Conservation (phyloP, 1,140 invertebrate genomes). For the Aphidius gifuensis region DNA sequence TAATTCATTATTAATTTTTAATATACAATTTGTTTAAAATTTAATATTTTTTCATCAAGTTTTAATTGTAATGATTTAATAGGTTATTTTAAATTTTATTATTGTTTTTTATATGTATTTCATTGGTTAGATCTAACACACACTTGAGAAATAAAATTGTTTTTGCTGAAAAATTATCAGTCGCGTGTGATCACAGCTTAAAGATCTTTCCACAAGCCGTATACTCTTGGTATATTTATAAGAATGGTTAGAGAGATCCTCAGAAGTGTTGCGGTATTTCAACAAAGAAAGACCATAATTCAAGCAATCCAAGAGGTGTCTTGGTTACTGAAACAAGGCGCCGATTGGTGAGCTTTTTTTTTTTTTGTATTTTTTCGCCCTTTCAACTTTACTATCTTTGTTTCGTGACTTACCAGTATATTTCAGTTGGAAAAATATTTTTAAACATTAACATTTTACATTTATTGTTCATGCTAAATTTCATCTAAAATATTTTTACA, state of each 20-base stretch:
- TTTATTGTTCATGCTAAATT: too few relatives aligned
- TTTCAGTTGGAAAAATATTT: too few relatives aligned
- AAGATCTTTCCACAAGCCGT: conserved; percentile 10
- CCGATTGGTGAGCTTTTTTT: conserved; percentile 19
- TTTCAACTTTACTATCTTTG: too few relatives aligned
- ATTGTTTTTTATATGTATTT: not conserved
- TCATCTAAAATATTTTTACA: too few relatives aligned
- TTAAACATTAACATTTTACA: too few relatives aligned
- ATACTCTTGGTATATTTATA: not conserved
- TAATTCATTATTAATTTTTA: too few relatives aligned
- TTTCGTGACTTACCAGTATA: too few relatives aligned
- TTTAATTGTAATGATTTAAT: too few relatives aligned
- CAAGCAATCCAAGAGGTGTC: conserved; percentile 40
- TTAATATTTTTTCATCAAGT: too few relatives aligned
- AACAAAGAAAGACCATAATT: conserved; percentile 43
- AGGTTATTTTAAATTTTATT: too few relatives aligned
- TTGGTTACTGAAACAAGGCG: conserved; percentile 26
- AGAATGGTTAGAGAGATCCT: conserved; percentile 13
- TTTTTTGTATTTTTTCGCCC: too few relatives aligned
- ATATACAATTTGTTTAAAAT: too few relatives aligned
- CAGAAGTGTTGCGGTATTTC: conserved; percentile 22
- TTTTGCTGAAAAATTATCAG: conserved; percentile 34
- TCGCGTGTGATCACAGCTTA: conserved; percentile 37
- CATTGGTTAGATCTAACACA: not conserved
- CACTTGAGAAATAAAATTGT: not conserved